Base-by-base conservation (phyloP, 1,140 invertebrate genomes). In the Thaumatotibia leucotreta region DNA sequence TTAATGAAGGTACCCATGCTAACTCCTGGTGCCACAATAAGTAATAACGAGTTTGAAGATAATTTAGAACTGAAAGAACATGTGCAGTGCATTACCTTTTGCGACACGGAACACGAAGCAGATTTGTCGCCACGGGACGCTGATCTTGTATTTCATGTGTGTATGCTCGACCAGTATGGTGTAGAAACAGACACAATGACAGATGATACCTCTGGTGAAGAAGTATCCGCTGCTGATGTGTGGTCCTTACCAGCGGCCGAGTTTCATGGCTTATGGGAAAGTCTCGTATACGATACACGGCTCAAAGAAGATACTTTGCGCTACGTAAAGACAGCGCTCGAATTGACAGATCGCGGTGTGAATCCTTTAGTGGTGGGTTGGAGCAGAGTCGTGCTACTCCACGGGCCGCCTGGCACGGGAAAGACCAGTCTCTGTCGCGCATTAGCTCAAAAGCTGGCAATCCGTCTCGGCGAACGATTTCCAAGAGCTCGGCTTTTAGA, bases 351-450 rank as follows among this genome's bases (percentile, higher is more conserved):
- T 63, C 93, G 92, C 58, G 92, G 94, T 24, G 95, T 99, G 0
- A 93, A 99, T 87, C 91, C 92, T 0, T 96, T 96, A 80, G 93
- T 99, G 14, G 95, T 99, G 61, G 94, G 93, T 20, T 98, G 97
- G 92, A 99, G 99, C 84, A 95, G 96, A 81, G 94, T 99, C 0
- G 92, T 99, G 31, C 89, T 99, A 29, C 88, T 99, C 1, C 97
- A 99, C 90, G 98, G 98, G 66, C 96, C 96, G 1, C 96, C 97
- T 0, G 94, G 93, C 17, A 98, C 97, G 17, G 98, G 98, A 0
- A 99, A 99, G 91, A 99, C 98, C 0, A 98, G 97, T 62, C 87
- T 99, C 4, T 99, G 98, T 83, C 98, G 97, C 91, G 98, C 98
- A 1, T 88, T 99, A 5, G 97, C 98, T 5, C 98, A 99, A 80